These are phyloP conservation scores for Solenopsis fugax DNA, from an alignment of 1,140 invertebrate genomes.

Conservation along the genomic window DNA sequence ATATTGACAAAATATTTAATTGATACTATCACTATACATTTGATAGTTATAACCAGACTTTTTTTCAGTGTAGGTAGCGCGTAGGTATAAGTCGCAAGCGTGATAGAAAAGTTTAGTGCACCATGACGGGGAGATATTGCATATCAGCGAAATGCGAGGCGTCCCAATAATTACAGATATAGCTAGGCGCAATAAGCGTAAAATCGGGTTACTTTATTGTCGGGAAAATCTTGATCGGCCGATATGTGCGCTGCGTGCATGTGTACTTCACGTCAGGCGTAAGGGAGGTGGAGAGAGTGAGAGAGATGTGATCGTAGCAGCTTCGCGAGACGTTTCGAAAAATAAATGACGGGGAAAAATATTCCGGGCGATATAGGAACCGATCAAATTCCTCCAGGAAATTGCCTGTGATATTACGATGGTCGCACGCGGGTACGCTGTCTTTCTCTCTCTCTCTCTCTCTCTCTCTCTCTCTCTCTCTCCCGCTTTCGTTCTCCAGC, in stretches of 20 bases:
- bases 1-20: too few species aligned
- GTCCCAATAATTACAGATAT: conserved; percentile 45
- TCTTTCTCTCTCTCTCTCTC: conserved; percentile 21
- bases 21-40: too few species aligned
- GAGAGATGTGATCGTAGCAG: conserved; percentile 70
- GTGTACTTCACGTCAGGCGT: not conserved
- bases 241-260: conserved; percentile 46
- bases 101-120: conserved; percentile 22
- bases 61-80: too few species aligned
- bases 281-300: conserved; percentile 9
- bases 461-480: conserved; percentile 1
- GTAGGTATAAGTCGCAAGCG: not conserved
- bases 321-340: conserved; percentile 76
- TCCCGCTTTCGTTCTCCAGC: conserved; percentile 35
- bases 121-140: conserved; percentile 37
- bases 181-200: not conserved
- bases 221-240: conserved; percentile 52
- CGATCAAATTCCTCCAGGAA: conserved; percentile 82
- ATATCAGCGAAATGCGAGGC: conserved; percentile 28
- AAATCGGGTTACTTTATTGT: conserved; percentile 28
- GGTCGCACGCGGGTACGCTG: conserved; percentile 58
- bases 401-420: conserved; percentile 82
- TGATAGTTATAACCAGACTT: too few species aligned
- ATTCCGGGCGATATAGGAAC: conserved; percentile 77
- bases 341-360: conserved; percentile 81